Evolutionary conservation across 1,140 invertebrate genomes (phyloP).

Genomic region (Cecropterus lyciades): DNA sequence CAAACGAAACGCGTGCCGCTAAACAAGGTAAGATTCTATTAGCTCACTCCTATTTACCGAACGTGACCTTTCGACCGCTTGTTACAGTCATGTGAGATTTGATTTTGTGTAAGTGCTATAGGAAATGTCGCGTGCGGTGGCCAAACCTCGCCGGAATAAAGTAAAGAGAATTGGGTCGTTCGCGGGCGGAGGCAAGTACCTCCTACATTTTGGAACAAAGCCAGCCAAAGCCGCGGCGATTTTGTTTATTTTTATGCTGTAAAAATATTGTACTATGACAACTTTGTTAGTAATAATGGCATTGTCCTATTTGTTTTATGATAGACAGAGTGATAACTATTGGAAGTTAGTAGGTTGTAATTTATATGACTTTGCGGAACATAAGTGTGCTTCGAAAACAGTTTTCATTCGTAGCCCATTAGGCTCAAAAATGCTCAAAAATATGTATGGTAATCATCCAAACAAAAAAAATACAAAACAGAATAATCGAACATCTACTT

Average conservation of each 20-base stretch:
- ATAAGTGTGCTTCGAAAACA: too few relatives aligned
- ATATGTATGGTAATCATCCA: too few relatives aligned
- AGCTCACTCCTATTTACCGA: slow-evolving; percentile 44
- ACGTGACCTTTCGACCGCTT: slow-evolving; percentile 52
- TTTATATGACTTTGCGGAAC: too few relatives aligned
- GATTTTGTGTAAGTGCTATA: slow-evolving; percentile 68
- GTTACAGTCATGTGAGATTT: slow-evolving; percentile 60
- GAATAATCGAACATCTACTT: too few relatives aligned
- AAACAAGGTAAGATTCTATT: slow-evolving; percentile 44
- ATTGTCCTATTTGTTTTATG: slow-evolving; percentile 51
- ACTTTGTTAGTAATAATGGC: slow-evolving; percentile 60
- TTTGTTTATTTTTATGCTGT: slow-evolving; percentile 69
- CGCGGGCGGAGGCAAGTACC: slow-evolving; percentile 40
- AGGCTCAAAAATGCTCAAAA: too few relatives aligned
- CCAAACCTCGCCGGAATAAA: slow-evolving; percentile 58
- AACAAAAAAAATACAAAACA: too few relatives aligned
- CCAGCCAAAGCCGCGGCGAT: slow-evolving; percentile 63
- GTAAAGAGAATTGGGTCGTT: slow-evolving; percentile 73
- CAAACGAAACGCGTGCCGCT: slow-evolving; percentile 22
- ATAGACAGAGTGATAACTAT: slow-evolving; percentile 42
- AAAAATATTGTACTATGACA: slow-evolving; percentile 65
- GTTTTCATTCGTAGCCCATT: too few relatives aligned
- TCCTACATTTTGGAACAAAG: slow-evolving; percentile 73
- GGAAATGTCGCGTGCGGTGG: slow-evolving; percentile 63
- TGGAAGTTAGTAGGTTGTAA: slow-evolving; percentile 1